Base-by-base conservation (phyloP, 2,888 invertebrate genomes). In the Heliconius ismenius region DNA sequence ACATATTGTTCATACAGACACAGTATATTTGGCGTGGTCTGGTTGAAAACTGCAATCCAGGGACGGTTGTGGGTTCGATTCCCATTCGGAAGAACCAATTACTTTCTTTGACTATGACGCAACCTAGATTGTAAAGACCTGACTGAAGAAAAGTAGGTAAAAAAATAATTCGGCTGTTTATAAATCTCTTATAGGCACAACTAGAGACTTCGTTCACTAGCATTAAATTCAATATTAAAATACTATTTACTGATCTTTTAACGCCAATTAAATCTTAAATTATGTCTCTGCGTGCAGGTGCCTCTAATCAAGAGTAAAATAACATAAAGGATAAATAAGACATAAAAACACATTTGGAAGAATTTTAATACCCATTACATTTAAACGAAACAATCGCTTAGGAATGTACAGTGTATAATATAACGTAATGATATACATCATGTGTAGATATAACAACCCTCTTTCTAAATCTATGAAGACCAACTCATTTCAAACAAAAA, bases 341-440 rank as follows among this genome's bases (percentile, higher is more conserved):
- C n/a, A 24, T n/a, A 64, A 15, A n/a, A 24, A 32, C 58, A 73
- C 60, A 74, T 74, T 88, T 90, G 91, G 90, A 92, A 92, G 91
- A 91, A 89, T 90, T 92, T 92, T 92, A 92, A 89, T 84, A 81
- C 77, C 90, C 85, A 87, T 89, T 85, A 79, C 86, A 89, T 86
- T 86, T 82, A 87, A 87, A 90, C 83, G 82, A 87, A 91, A 91
- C 86, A 85, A 87, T 75, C 73, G 74, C 73, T 77, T 79, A 77
- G 63, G 32, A 70, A 70, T 75, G 73, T 79, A 75, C 77, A 79
- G 65, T 77, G 87, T 81, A 81, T 74, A 87, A 85, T 86, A 83
- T 79, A 81, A 82, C 85, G 84, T 83, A 76, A 75, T 79, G 76
- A 86, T 83, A 82, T 89, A 87, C 84, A 81, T 80, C 78, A 67